Percentiles rank a stretch among this genome's conserved stretches.
Evolutionary conservation across 2,113 vertebrate species (phyloP).

Genomic region (Coracopsis vasa): DNA sequence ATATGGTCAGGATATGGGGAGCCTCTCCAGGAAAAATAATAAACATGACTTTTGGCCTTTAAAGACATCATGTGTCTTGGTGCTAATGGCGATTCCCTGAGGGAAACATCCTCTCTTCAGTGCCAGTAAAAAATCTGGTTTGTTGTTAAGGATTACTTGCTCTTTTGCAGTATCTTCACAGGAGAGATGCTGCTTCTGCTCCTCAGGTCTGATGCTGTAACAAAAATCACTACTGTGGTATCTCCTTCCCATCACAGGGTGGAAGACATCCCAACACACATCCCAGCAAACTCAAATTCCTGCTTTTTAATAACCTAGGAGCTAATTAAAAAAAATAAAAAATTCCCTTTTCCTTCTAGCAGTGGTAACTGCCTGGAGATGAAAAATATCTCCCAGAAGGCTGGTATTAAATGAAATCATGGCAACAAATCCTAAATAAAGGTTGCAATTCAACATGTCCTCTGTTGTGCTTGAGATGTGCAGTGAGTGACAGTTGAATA

Average conservation of each 20-base stretch:
- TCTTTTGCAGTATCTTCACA: background rate
- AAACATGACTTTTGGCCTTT: background rate
- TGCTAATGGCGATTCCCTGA: background rate
- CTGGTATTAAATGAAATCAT: background rate
- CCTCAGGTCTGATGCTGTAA: background rate
- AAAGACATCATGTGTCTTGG: background rate
- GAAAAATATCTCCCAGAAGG: constrained; percentile 30
- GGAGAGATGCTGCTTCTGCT: background rate
- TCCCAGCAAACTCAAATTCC: background rate
- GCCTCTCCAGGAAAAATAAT: background rate
- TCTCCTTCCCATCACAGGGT: background rate
- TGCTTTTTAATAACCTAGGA: background rate
- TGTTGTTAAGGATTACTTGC: background rate
- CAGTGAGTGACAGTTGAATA: constrained; percentile 23
- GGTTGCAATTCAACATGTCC: background rate
- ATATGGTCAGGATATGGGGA: background rate
- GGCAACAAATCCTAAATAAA: constrained; percentile 23
- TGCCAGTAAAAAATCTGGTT: background rate
- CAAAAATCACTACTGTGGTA: background rate
- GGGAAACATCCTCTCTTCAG: background rate
- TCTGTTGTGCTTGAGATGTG: background rate
- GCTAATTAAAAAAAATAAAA: background rate
- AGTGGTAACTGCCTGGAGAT: background rate
- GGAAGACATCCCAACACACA: background rate
- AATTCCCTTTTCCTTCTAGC: background rate